These are phyloP conservation scores for Palloptera scutellata DNA, from an alignment of 2,888 invertebrate species.

Conservation along the genomic window DNA sequence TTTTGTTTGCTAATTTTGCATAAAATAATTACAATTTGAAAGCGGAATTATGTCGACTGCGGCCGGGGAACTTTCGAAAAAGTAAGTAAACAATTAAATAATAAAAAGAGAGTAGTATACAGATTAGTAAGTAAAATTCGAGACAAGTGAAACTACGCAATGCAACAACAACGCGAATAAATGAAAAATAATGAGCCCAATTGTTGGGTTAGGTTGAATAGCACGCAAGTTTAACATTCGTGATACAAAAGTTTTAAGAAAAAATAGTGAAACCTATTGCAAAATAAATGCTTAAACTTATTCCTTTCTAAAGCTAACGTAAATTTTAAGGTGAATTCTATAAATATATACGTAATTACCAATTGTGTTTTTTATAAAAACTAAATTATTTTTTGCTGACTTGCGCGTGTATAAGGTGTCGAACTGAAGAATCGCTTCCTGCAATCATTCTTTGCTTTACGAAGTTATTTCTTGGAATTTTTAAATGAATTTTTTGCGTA, in stretches of 20 bases:
- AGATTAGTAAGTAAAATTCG: background rate
- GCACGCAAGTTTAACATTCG: constrained; percentile 28
- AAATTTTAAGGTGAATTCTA: no score
- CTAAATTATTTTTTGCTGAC: no score
- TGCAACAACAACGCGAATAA: background rate
- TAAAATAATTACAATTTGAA: constrained; percentile 3
- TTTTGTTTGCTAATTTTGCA: constrained; percentile 11
- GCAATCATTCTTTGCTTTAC: background rate
- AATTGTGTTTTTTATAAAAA: no score
- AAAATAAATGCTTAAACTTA: no score
- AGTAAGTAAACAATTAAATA: constrained; percentile 50
- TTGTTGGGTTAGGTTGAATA: constrained; percentile 39
- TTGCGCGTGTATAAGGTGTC: no score
- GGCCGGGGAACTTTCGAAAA: constrained; percentile 59
- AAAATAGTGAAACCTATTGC: no score
- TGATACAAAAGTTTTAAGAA: background rate
- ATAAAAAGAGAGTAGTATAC: no score
- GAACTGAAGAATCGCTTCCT: background rate
- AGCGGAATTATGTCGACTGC: constrained; percentile 50
- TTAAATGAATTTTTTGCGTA: background rate
- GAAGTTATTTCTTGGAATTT: background rate
- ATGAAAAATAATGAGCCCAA: constrained; percentile 25
- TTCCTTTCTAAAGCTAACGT: no score
- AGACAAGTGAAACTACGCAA: background rate
- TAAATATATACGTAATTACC: no score